A percentile compares a stretch with the other conserved stretches of the same genome.
These are phyloP conservation scores for Geodia barretti DNA, from an alignment of 37 sponge, comb jelly and placozoan species.

Conservation along the genomic window DNA sequence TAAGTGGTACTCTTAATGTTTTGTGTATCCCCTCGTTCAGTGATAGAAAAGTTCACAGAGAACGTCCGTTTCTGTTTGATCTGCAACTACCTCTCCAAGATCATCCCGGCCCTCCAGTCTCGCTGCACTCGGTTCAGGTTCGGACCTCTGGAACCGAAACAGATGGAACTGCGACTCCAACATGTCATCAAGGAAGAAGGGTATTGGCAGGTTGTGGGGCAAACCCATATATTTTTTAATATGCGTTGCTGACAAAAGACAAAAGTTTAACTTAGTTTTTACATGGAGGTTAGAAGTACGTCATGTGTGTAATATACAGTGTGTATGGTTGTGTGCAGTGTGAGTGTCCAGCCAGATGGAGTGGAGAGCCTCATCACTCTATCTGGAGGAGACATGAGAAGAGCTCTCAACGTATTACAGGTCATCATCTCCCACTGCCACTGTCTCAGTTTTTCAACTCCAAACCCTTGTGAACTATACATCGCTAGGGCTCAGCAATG, in stretches of 20 bases:
- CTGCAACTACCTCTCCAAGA: constrained; percentile 96
- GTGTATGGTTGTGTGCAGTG: constrained; percentile 29
- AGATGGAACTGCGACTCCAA: constrained; percentile 82
- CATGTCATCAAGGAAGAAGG: constrained; percentile 82
- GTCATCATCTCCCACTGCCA: constrained; percentile 45
- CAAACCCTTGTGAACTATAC: no score
- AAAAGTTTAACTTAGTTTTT: no score
- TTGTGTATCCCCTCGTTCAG: constrained; percentile 20
- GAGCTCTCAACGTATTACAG: constrained; percentile 94
- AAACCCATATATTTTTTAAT: no score
- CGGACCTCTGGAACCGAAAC: constrained; percentile 86
- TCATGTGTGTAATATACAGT: no score
- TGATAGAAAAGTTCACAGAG: constrained; percentile 97
- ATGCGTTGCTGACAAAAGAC: no score
- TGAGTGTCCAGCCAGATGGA: constrained; percentile 77
- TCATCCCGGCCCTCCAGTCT: constrained; percentile 98
- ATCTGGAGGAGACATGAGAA: constrained; percentile 94
- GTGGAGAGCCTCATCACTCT: constrained; percentile 83
- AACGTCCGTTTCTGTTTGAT: constrained; percentile 96
- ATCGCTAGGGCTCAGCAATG: no score
- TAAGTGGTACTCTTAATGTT: background rate
- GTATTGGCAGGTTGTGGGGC: no score
- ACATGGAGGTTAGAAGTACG: no score
- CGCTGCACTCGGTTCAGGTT: constrained; percentile 97
- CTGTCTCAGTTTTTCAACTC: no score